Conservation (phyloP, 2,797 vertebrate species). For the Podarcis lilfordi region DNA sequence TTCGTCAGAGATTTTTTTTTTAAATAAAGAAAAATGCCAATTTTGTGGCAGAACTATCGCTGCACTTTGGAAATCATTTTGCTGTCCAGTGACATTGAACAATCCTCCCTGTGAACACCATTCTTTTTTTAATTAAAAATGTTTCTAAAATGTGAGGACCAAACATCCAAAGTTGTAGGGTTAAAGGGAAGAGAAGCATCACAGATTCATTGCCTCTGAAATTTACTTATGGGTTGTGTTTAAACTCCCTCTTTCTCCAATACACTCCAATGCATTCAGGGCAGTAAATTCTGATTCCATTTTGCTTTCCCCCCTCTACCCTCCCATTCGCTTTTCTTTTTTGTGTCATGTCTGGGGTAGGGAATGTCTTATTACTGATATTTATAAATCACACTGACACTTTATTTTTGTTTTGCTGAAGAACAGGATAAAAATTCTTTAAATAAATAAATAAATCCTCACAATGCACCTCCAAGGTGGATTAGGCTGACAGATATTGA, state of each 20-base stretch:
- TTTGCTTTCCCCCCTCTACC: no score
- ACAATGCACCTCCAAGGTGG: not conserved
- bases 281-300: no score
- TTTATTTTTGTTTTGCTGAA: no score
- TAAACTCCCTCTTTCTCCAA: no score
- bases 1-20: not conserved
- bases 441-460: no score
- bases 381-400: no score
- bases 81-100: not conserved
- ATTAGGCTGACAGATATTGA: not conserved
- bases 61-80: not conserved
- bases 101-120: not conserved
- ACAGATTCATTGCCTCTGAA: not conserved
- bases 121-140: not conserved
- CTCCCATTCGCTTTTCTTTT: no score
- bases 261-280: no score
- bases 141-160: not conserved
- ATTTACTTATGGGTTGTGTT: not conserved
- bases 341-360: no score
- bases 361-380: no score
- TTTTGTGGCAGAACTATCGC: not conserved
- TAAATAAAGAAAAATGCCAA: not conserved
- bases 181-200: not conserved
- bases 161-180: no score
- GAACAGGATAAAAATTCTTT: no score